These are phyloP conservation scores for Oostethus manadensis DNA, from an alignment of 2,113 vertebrate species.

Conservation along the genomic window DNA sequence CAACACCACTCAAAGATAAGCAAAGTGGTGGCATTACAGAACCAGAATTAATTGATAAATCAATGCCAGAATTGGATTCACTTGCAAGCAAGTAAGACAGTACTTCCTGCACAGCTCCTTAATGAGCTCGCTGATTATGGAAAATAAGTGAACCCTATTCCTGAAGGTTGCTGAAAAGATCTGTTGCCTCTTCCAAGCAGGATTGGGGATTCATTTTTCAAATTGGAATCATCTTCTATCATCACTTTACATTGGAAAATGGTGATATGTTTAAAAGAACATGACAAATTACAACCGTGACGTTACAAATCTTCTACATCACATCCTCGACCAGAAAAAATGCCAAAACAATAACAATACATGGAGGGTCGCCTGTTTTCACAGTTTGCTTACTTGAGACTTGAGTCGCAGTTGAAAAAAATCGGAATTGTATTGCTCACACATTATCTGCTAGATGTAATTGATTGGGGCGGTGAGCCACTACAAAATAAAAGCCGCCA, in stretches of 20 bases:
- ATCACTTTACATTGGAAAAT: constrained; percentile 23
- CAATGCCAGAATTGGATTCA: constrained; percentile 56
- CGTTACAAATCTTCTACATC: background rate
- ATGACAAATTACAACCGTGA: constrained; percentile 3
- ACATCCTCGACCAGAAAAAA: background rate
- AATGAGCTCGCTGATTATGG: constrained; percentile 59
- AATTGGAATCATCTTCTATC: constrained; percentile 57
- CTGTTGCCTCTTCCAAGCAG: constrained; percentile 32
- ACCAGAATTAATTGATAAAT: constrained; percentile 64
- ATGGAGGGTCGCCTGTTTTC: too few species aligned
- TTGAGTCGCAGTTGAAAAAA: too few species aligned
- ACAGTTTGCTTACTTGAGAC: too few species aligned
- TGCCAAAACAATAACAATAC: too few species aligned
- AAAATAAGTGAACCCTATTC: constrained; percentile 45
- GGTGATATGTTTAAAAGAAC: background rate
- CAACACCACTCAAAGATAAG: constrained; percentile 44
- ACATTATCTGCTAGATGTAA: too few species aligned
- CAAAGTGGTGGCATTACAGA: constrained; percentile 40
- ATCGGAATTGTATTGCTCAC: too few species aligned
- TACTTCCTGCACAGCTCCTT: constrained; percentile 42
- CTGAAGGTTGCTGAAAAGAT: constrained; percentile 39
- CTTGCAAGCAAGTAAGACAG: constrained; percentile 46
- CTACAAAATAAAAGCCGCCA: too few species aligned
- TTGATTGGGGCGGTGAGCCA: too few species aligned
- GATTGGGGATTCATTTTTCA: constrained; percentile 58